These are phyloP conservation scores for Paratilapia polleni DNA, from an alignment of 2,113 vertebrate genomes.

Conservation along the genomic window DNA sequence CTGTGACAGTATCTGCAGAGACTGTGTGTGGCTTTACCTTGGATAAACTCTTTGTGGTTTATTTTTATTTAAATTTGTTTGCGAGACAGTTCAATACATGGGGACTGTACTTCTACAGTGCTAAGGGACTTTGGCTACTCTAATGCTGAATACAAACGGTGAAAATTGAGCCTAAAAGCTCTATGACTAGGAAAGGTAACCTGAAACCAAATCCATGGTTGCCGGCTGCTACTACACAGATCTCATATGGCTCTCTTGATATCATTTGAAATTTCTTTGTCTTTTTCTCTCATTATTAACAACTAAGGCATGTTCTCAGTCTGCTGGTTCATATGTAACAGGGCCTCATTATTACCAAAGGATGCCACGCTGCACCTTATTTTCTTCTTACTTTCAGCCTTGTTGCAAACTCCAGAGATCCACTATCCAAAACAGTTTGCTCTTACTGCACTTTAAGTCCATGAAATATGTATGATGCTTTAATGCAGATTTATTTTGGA, in stretches of 20 bases:
- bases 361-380: constrained; percentile 51
- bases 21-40: constrained; percentile 21
- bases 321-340: constrained; percentile 60
- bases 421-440: constrained; percentile 68
- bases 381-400: constrained; percentile 58
- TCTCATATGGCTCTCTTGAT: constrained; percentile 84
- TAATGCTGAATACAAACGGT: constrained; percentile 87
- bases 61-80: constrained; percentile 68
- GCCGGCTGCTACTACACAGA: constrained; percentile 87
- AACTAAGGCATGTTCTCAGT: constrained; percentile 68
- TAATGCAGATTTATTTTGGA: constrained; percentile 79
- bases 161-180: constrained; percentile 95
- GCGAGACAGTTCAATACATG: constrained; percentile 82
- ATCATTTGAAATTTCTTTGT: constrained; percentile 74
- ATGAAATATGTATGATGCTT: constrained; percentile 81
- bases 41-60: constrained; percentile 29
- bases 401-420: constrained; percentile 54
- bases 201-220: constrained; percentile 93
- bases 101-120: constrained; percentile 83
- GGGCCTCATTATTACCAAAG: constrained; percentile 52
- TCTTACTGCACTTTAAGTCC: constrained; percentile 71
- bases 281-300: constrained; percentile 75
- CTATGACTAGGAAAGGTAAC: constrained; percentile 90
- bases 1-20: neutral
- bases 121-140: constrained; percentile 87